Percentiles rank a stretch among this genome's conserved stretches.
Conservation (phyloP, 2,797 vertebrate genomes). For the Acanthurus lineatus region DNA sequence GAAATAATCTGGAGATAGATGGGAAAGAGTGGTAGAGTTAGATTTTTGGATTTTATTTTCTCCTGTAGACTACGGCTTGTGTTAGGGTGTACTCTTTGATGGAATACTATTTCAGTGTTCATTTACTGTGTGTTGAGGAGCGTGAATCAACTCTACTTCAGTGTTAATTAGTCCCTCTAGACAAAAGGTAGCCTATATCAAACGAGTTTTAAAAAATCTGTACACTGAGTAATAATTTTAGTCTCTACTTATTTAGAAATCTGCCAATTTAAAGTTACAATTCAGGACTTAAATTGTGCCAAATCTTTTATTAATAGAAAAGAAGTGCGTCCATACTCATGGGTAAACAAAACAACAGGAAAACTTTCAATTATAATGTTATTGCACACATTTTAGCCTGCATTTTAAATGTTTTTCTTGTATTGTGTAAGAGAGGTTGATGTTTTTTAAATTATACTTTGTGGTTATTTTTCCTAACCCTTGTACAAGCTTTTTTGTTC, state of each 20-base stretch:
- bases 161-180: background rate
- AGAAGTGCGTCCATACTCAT: background rate
- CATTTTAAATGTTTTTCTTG: background rate
- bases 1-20: no score
- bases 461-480: background rate
- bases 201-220: background rate
- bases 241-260: background rate
- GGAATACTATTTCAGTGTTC: no score
- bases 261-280: constrained; percentile 9
- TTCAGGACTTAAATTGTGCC: constrained; percentile 3
- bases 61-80: no score
- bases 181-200: background rate
- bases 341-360: constrained; percentile 5
- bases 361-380: constrained; percentile 1
- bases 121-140: no score
- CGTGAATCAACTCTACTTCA: background rate
- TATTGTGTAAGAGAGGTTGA: background rate
- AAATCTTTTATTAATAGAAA: constrained; percentile 8
- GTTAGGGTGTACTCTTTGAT: no score
- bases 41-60: background rate
- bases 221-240: background rate
- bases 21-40: background rate
- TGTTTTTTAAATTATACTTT: background rate
- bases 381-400: background rate
- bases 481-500: constrained; percentile 1